Percentiles rank a stretch among this genome's conserved stretches.
These are phyloP conservation scores for Tamias sibiricus DNA, from an alignment of 2,113 vertebrate species.

Conservation along the genomic window DNA sequence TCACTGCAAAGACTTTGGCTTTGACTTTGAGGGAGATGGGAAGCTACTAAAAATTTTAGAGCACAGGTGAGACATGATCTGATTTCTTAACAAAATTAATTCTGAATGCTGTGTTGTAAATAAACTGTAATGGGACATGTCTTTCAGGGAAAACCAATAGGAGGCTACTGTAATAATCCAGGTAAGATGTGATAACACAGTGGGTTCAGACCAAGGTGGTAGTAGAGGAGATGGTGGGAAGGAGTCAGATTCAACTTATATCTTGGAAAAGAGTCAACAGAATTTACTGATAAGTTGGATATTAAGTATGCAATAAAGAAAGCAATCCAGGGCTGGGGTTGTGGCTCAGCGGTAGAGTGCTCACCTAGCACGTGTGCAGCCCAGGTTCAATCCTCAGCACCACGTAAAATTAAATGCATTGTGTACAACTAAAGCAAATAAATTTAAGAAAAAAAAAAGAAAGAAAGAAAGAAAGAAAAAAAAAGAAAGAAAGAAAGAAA, in stretches of 20 bases:
- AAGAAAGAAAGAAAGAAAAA: too few relatives aligned
- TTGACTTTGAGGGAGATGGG: constrained; percentile 26
- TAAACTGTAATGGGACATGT: background rate
- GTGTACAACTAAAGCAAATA: too few relatives aligned
- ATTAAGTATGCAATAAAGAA: background rate
- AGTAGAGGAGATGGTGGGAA: background rate
- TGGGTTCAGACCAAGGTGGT: background rate
- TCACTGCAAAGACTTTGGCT: constrained; percentile 13
- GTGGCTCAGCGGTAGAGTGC: too few relatives aligned
- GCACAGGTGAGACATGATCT: background rate
- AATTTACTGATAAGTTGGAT: background rate
- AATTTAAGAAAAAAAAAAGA: too few relatives aligned
- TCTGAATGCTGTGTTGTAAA: constrained; percentile 32
- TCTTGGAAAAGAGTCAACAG: background rate
- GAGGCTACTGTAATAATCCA: background rate
- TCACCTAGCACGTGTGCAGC: too few relatives aligned
- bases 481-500: constrained; percentile 17
- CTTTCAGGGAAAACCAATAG: background rate
- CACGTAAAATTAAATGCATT: too few relatives aligned
- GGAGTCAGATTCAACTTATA: background rate
- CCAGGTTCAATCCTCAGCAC: too few relatives aligned
- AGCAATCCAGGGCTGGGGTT: too few relatives aligned
- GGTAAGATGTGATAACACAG: background rate
- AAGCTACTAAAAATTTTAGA: background rate
- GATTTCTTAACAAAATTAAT: background rate